phyloP scores from a whole-genome alignment of 2,888 invertebrate species.

The Drosophila greeni region DNA sequence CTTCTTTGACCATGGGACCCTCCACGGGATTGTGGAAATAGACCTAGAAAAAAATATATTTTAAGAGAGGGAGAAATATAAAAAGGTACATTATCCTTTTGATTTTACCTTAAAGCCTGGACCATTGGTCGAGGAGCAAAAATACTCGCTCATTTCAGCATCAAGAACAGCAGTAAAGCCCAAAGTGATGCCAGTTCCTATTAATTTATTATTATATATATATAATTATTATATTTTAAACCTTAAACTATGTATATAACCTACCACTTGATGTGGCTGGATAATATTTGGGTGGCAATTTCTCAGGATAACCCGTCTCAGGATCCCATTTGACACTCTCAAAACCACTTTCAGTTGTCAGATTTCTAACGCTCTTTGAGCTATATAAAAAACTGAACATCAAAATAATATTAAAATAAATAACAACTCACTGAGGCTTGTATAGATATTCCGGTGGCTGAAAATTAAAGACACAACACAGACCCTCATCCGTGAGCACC shows the following conservation, averaged over 20 bases:
- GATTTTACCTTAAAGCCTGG: slow-evolving; percentile 79
- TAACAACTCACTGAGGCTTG: slow-evolving; percentile 49
- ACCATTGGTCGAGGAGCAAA: slow-evolving; percentile 87
- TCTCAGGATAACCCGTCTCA: slow-evolving; percentile 83
- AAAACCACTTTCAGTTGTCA: slow-evolving; percentile 42
- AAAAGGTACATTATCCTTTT: too few relatives aligned
- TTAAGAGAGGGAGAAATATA: too few relatives aligned
- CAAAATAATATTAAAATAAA: not conserved
- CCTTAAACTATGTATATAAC: too few relatives aligned
- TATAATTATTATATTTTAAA: too few relatives aligned
- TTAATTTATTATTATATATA: not conserved
- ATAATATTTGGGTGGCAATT: slow-evolving; percentile 81
- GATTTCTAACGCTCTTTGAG: slow-evolving; percentile 26
- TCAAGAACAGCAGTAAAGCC: slow-evolving; percentile 86
- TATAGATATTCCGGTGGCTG: slow-evolving; percentile 80
- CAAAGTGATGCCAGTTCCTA: slow-evolving; percentile 83
- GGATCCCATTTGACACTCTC: slow-evolving; percentile 84
- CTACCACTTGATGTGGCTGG: slow-evolving; percentile 80
- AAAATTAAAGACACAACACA: slow-evolving; percentile 90
- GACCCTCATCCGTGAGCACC: slow-evolving; percentile 89
- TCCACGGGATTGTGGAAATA: slow-evolving; percentile 86
- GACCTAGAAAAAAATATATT: too few relatives aligned
- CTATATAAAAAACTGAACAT: not conserved
- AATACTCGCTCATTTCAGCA: slow-evolving; percentile 85
- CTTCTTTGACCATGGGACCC: slow-evolving; percentile 86